phyloP scores from a whole-genome alignment of 1,140 invertebrate genomes.

The Holotrichia oblita region DNA sequence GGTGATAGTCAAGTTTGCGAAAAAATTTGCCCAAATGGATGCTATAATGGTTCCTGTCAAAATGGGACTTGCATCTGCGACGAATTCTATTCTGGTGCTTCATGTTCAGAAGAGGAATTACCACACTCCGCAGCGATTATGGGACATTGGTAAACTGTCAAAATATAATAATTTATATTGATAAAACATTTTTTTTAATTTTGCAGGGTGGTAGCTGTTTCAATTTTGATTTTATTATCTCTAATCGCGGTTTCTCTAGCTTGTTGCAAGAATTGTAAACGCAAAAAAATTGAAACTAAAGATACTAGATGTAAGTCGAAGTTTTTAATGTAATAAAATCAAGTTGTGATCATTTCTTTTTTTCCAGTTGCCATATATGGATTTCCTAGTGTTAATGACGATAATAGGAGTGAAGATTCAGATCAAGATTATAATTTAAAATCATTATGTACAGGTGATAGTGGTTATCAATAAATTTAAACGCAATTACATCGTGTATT shows the following conservation, averaged over 20 bases:
- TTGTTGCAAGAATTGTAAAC: not conserved
- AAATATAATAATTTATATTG: too few relatives aligned
- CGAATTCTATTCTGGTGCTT: not conserved
- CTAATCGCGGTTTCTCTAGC: not conserved
- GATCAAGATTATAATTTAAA: not conserved
- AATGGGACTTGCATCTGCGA: constrained; percentile 9
- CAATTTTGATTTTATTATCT: not conserved
- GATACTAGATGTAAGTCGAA: not conserved
- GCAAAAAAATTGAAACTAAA: not conserved
- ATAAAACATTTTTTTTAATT: not conserved
- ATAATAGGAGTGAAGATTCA: not conserved
- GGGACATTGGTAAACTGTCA: not conserved
- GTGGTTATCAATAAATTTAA: not conserved
- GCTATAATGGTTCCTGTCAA: not conserved
- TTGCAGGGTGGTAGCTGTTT: not conserved
- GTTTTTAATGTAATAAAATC: not conserved
- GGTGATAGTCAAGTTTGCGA: not conserved
- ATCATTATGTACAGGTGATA: not conserved
- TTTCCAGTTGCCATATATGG: not conserved
- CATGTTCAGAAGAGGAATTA: not conserved
- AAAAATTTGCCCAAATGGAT: not conserved
- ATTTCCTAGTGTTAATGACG: not conserved
- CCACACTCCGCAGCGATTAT: not conserved
- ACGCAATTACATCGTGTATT: not conserved
- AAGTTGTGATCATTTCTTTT: not conserved